phyloP scores from a whole-genome alignment of 2,113 vertebrate species.

The Pseudorhombus dupliciocellatus region DNA sequence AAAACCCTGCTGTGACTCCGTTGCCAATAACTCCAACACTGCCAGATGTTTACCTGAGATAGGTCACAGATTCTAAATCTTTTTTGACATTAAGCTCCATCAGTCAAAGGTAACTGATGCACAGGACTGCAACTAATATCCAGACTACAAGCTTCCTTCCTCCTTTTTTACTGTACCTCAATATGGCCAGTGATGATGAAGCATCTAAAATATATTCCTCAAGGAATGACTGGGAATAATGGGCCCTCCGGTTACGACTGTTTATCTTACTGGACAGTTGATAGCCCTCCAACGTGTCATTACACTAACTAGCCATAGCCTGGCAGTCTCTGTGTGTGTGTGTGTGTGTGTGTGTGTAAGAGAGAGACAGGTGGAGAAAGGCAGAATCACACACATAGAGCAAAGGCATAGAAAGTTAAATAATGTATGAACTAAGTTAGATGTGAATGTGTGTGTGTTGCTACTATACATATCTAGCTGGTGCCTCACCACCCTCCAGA shows the following conservation, averaged over 20 bases:
- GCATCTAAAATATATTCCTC: conserved; percentile 51
- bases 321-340: conserved; percentile 28
- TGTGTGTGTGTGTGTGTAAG: conserved; percentile 10
- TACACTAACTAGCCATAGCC: conserved; percentile 70
- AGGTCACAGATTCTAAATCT: not conserved
- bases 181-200: conserved; percentile 59
- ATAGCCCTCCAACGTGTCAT: conserved; percentile 75
- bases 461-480: not conserved
- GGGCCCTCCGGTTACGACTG: conserved; percentile 73
- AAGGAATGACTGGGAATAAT: conserved; percentile 72
- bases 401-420: no score
- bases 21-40: not conserved
- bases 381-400: conserved; percentile 17
- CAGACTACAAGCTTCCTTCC: conserved; percentile 17
- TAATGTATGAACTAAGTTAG: no score
- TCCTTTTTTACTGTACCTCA: conserved; percentile 30
- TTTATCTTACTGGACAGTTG: conserved; percentile 76
- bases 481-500: no score
- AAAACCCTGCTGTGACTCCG: no score
- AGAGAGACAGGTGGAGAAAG: conserved; percentile 4
- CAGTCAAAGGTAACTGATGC: not conserved
- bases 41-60: not conserved
- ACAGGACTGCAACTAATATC: not conserved
- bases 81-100: not conserved
- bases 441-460: no score